A percentile compares a stretch with the other conserved stretches of the same genome.
Conservation (phyloP, 2,113 vertebrate genomes). For the Coracopsis vasa region DNA sequence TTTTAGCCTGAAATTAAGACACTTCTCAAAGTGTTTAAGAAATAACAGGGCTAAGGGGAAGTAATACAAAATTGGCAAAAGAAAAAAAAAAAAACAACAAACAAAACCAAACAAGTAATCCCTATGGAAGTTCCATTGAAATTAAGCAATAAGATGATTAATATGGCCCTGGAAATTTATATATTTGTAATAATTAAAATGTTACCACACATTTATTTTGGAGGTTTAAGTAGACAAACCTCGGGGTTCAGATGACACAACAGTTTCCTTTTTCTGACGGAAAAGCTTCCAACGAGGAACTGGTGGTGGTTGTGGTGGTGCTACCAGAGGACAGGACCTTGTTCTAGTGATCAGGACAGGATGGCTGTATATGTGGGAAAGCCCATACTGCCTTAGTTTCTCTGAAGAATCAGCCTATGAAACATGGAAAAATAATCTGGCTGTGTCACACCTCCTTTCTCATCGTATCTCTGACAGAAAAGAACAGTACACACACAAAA, state of each 20-base stretch:
- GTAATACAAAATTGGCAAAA: neutral
- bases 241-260: slow-evolving; percentile 82
- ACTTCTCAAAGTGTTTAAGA: neutral
- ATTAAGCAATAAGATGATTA: neutral
- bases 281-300: slow-evolving; percentile 86
- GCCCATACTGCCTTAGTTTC: slow-evolving; percentile 81
- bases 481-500: neutral
- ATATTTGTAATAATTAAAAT: neutral
- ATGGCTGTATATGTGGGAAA: slow-evolving; percentile 83
- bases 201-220: neutral
- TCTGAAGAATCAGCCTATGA: slow-evolving; percentile 83
- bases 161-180: neutral
- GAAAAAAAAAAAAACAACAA: neutral
- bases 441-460: neutral
- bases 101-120: neutral
- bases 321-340: slow-evolving; percentile 79
- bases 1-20: neutral
- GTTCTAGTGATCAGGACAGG: slow-evolving; percentile 83
- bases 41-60: neutral
- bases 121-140: neutral
- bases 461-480: neutral
- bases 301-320: slow-evolving; percentile 64
- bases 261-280: slow-evolving; percentile 75
- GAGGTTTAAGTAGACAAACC: slow-evolving; percentile 68
- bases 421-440: neutral